Conservation (phyloP, 2,888 invertebrate genomes). For the Pachycephus smyrnensis region DNA sequence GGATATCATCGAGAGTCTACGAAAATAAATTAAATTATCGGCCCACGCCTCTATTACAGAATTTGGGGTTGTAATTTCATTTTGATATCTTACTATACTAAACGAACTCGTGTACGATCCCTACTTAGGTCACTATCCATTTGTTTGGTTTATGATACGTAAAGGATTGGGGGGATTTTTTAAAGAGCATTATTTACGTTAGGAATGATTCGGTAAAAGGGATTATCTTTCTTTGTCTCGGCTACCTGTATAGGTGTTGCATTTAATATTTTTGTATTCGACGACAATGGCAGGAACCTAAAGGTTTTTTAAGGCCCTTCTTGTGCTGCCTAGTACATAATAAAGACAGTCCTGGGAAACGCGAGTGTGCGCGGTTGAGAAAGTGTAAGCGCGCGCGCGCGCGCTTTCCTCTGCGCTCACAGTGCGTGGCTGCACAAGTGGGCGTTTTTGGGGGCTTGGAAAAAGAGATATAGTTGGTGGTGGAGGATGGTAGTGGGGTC, state of each 20-base stretch:
- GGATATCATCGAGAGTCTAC: neutral
- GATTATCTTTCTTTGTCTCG: neutral
- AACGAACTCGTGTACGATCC: neutral
- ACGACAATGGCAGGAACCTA: neutral
- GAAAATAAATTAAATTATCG: neutral
- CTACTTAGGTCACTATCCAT: neutral
- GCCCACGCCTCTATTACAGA: neutral
- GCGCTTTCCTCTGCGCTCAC: conserved; percentile 5
- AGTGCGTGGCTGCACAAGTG: conserved; percentile 28
- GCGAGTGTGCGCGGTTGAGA: neutral
- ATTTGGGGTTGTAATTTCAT: neutral
- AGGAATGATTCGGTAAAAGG: neutral
- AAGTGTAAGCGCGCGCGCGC: conserved; percentile 20
- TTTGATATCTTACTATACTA: neutral
- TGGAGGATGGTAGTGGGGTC: conserved; percentile 17
- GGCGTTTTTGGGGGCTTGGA: conserved; percentile 33
- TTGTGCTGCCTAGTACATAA: neutral
- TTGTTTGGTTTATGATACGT: neutral
- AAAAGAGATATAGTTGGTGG: neutral
- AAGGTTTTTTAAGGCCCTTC: neutral
- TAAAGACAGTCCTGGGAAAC: neutral
- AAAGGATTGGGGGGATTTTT: neutral
- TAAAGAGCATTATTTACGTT: neutral
- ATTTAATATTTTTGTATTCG: neutral
- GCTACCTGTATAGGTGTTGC: neutral